Base-by-base conservation (phyloP, 2,888 invertebrate genomes). In the Disparrhopalites patrizii region DNA sequence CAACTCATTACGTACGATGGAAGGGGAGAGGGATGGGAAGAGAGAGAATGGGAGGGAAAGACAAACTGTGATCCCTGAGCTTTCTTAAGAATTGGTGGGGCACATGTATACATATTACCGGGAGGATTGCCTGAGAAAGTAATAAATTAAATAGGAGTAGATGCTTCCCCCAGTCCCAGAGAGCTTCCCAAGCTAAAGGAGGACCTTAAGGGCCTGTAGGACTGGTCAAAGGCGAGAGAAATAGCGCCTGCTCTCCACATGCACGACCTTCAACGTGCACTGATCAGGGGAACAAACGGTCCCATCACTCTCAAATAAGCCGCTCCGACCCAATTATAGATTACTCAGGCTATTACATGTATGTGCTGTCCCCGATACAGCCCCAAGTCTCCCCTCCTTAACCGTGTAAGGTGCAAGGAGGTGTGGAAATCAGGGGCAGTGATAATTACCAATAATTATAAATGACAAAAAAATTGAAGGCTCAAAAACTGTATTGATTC, bases 181-280 rank as follows among this genome's bases (percentile, higher is more conserved):
- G 20, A 43, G 43, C 5, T 43, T 43, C 43, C n/a, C n/a, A 52
- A 28, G 30, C 10, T 4, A 25, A 28, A 28, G 30, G 13, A n/a
- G 20, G 43, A 33, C 38, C 23, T 25, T 23, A 20, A n/a, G 31
- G 51, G 15, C 15, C 20, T 27, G 51, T 50, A 18, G 61, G 20
- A n/a, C 40, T 23, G 15, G 8, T 18, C 38, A 25, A 31, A 50
- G 38, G 50, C 47, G 57, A 58, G 43, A 50, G 58, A 57, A 51
- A 33, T 47, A 64, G 58, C 60, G 65, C 60, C 65, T 65, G 65
- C 54, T 51, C 54, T 60, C 31, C 65, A 65, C 65, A 65, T 65
- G 65, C n/a, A n/a, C n/a, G 58, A 65, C 40, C 40, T 52, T 38
- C 57, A 23, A 57, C 57, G 15, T 4, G n/a, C n/a, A n/a, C n/a